phyloP scores from a whole-genome alignment of 1,140 invertebrate genomes.

The Eciton burchellii region DNA sequence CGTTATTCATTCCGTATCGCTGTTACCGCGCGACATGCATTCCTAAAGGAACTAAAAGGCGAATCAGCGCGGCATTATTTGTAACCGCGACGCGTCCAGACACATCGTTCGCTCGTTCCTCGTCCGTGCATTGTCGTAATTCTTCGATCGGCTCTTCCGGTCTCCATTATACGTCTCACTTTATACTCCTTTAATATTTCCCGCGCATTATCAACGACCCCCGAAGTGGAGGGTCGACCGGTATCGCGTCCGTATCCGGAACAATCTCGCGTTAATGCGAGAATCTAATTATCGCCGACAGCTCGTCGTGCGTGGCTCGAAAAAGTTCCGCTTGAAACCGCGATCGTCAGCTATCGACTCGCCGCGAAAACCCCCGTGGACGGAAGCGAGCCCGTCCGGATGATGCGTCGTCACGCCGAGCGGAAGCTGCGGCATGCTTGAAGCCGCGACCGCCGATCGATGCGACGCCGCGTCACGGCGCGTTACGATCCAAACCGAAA shows the following conservation, averaged over 20 bases:
- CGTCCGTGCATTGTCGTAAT: too few species aligned
- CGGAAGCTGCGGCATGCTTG: conserved; percentile 47
- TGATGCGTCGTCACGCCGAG: conserved; percentile 24
- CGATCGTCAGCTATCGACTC: conserved; percentile 72
- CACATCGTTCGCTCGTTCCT: too few species aligned
- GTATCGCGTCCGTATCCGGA: neutral
- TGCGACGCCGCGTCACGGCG: conserved; percentile 20
- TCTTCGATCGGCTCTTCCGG: too few species aligned
- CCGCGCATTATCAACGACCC: too few species aligned
- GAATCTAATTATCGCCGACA: neutral
- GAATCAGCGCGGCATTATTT: too few species aligned
- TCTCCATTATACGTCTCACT: too few species aligned
- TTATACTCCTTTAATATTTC: too few species aligned
- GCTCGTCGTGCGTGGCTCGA: conserved; percentile 15
- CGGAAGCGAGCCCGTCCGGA: conserved; percentile 12
- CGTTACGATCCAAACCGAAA: conserved; percentile 53
- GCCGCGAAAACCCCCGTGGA: conserved; percentile 19
- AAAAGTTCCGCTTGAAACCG: conserved; percentile 36
- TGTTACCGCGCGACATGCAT: too few species aligned
- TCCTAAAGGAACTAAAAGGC: too few species aligned
- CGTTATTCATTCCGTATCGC: neutral
- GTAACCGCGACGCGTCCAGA: too few species aligned
- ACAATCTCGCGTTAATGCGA: conserved; percentile 11
- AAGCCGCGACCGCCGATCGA: conserved; percentile 38
- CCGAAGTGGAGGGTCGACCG: too few species aligned